Base-by-base conservation (phyloP, 2,113 vertebrate genomes). In the Rhizomys pruinosus region DNA sequence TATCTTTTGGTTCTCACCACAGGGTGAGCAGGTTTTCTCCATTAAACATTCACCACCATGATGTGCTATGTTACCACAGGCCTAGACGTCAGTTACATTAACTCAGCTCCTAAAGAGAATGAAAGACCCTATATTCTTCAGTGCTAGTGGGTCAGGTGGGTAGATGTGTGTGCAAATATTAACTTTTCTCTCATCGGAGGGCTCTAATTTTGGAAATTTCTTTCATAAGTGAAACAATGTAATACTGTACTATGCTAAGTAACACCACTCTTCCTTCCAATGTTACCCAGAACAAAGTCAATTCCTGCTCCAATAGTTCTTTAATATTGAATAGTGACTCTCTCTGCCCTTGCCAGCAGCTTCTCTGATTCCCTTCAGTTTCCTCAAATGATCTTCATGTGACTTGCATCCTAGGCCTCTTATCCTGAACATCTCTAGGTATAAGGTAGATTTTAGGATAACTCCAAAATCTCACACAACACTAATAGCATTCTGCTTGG, bases 151-250 rank as follows among this genome's bases (percentile, higher is more conserved):
- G 63, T 3, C 23, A 44, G 25, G 27, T 22, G 12, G 59, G 25
- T 17, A 2, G 22, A 8, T 16, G 5, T 34, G 22, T 5, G 20
- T 5, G 7, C 5, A 19, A 37, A 29, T 10, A 34, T 3, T 4
- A 25, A 7, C 68, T 72, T 0, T 71, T 69, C 71, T n/a, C 17
- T 11, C 44, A 69, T 71, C 23, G 34, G 34, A 71, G 44, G 25
- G 27, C 91, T 89, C 16, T 69, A 63, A 34, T 23, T 39, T 4
- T 80, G 52, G 77, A 61, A 66, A 37, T 69, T 63, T 80, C 20
- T 34, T 55, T 64, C 32, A 22, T 44, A 57, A 73, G 74, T 6
- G 79, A 59, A 69, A 25, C 42, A 74, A 8, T 27, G 73, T n/a
- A 16, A 34, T 42, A 27, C 42, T 34, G 1, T 52, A 5, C 27